A percentile compares a stretch with the other conserved stretches of the same genome.
Conservation (phyloP, 37 sponge, comb jelly and placozoan species). For the Beroe forskalii region DNA sequence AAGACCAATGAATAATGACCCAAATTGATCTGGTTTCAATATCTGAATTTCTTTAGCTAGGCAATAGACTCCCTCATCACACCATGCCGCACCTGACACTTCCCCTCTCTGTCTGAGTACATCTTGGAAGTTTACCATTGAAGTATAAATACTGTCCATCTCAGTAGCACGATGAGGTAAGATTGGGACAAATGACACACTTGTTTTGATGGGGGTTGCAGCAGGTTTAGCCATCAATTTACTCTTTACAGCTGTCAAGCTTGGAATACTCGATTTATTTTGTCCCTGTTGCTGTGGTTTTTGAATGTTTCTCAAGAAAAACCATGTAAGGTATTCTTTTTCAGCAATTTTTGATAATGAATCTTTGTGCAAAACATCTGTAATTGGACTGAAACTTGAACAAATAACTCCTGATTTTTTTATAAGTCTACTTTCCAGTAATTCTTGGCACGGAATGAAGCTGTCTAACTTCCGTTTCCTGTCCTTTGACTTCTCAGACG, state of each 20-base stretch:
- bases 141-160: not conserved
- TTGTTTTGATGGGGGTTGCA: not conserved
- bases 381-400: not conserved
- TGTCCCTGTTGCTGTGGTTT: not conserved
- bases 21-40: not conserved
- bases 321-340: not conserved
- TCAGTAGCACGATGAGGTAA: not conserved
- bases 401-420: not conserved
- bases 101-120: not conserved
- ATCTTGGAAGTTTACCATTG: not conserved
- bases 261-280: not conserved
- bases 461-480: not conserved
- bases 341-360: not conserved
- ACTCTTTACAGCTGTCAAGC: not conserved
- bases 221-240: not conserved
- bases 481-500: not conserved
- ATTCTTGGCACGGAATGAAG: not conserved
- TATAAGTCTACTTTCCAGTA: not conserved
- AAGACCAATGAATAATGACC: not conserved
- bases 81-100: not conserved
- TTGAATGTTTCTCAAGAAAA: not conserved
- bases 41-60: not conserved
- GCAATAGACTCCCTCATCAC: not conserved
- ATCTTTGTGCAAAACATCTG: not conserved
- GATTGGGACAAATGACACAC: not conserved